Evolutionary conservation across 2,113 vertebrate genomes (phyloP), one percentile per base, ranked within the genome.

Genomic region (Dicerorhinus sumatrensis): DNA sequence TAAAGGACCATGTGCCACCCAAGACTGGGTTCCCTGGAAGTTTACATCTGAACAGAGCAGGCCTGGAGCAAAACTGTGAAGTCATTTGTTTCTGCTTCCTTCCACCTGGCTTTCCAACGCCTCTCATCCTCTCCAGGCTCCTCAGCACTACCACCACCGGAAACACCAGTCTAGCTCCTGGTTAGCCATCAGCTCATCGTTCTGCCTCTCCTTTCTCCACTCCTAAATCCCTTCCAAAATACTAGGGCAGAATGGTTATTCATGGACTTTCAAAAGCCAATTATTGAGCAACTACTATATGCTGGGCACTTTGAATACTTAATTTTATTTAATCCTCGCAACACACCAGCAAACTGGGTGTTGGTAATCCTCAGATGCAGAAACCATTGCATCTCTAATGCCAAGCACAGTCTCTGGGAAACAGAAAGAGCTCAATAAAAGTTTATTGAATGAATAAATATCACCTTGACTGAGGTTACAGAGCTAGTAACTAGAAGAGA

Each of bases 261-360:
- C 33, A 4, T 80, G 48, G 23, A 69, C 36, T 54, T 96, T 12
- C 54, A 82, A 83, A 72, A 82, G n/a, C 14, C 46, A 54, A 29
- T 85, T 69, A 82, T 20, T 91, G 69, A 97, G 27, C 79, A 87
- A 73, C 10, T 86, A 85, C 48, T 89, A 33, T 25, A 12, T 73
- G 25, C 46, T 58, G 56, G 51, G 31, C 9, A 54, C 67, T 77
- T 63, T 72, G 63, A 87, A 83, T 72, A 29, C 46, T 58, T 67
- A n/a, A 75, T 76, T 82, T 82, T 5, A 69, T 51, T 92, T 88
- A 77, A n/a, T 36, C 6, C 48, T 95, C 56, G 75, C 18, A 79
- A 3, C n/a, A 67, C 62, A 9, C 51, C 17, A 54, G 33, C 46
- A 67, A 81, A 29, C 8, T 46, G 54, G 27, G 3, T 60, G 9